These are phyloP conservation scores for Ceyx margarethae DNA, from an alignment of 2,113 vertebrate species.

Conservation along the genomic window DNA sequence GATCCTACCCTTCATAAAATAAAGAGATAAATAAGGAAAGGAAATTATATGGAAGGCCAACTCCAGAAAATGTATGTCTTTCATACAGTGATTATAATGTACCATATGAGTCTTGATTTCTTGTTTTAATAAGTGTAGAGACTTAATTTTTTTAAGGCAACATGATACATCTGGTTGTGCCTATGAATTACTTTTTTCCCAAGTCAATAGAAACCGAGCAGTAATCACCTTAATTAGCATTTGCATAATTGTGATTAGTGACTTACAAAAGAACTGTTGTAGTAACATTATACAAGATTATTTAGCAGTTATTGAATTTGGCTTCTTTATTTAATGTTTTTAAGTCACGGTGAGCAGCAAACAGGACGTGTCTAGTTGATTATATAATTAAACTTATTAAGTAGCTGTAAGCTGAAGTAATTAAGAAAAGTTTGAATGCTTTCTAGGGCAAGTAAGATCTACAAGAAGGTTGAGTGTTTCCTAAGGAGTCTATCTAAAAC, in stretches of 20 bases:
- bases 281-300: conserved; percentile 61
- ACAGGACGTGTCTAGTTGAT: conserved; percentile 64
- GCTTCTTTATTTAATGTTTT: conserved; percentile 62
- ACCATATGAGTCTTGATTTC: not conserved
- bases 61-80: not conserved
- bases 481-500: not conserved
- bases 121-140: conserved; percentile 12
- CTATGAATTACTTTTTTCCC: conserved; percentile 38
- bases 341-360: conserved; percentile 60
- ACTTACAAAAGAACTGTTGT: conserved; percentile 69
- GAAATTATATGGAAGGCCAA: not conserved
- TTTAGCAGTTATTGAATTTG: conserved; percentile 69
- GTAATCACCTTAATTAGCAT: conserved; percentile 77
- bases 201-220: conserved; percentile 64
- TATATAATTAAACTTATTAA: conserved; percentile 70
- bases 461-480: not conserved
- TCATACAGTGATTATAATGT: not conserved
- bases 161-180: conserved; percentile 46
- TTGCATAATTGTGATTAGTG: conserved; percentile 76
- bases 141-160: conserved; percentile 54
- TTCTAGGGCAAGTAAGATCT: not conserved
- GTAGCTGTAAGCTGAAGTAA: conserved; percentile 48
- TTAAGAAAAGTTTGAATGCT: conserved; percentile 39
- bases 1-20: not conserved
- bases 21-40: not conserved